These are phyloP conservation scores for Danio tinwini DNA, from an alignment of 2,797 vertebrate species.

Conservation along the genomic window DNA sequence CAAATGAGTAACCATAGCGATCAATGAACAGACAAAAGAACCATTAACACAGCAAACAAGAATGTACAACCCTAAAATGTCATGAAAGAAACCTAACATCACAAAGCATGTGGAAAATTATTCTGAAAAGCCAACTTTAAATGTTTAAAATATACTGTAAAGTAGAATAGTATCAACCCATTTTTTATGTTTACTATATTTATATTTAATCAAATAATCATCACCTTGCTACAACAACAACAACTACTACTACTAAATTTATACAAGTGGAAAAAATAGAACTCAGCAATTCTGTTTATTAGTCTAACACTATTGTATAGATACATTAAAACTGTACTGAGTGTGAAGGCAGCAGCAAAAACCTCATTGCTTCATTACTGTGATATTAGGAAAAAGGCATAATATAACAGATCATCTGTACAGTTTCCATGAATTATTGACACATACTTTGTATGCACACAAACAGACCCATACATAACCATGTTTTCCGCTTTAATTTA, in stretches of 20 bases:
- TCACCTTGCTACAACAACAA: no score
- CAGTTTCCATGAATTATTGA: constrained; percentile 1
- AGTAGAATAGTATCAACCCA: no score
- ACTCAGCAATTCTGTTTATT: no score
- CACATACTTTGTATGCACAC: constrained; percentile 4
- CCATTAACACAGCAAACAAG: no score
- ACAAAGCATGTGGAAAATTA: no score
- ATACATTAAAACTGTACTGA: background rate
- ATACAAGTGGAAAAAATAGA: background rate
- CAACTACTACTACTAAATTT: background rate
- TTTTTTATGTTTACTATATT: no score
- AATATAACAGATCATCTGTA: constrained; percentile 6
- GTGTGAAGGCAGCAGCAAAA: background rate
- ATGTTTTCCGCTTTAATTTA: constrained; percentile 14
- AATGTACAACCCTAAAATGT: no score
- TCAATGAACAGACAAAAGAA: no score
- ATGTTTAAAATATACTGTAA: background rate
- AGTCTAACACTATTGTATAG: background rate
- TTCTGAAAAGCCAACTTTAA: background rate
- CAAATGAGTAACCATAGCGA: no score
- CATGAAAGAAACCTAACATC: no score
- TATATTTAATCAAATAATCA: no score
- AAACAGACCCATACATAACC: constrained; percentile 29
- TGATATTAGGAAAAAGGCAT: background rate
- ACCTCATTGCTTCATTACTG: constrained; percentile 1